These are phyloP conservation scores for Penaeus monodon DNA, from an alignment of 2,888 invertebrate species.

Conservation along the genomic window DNA sequence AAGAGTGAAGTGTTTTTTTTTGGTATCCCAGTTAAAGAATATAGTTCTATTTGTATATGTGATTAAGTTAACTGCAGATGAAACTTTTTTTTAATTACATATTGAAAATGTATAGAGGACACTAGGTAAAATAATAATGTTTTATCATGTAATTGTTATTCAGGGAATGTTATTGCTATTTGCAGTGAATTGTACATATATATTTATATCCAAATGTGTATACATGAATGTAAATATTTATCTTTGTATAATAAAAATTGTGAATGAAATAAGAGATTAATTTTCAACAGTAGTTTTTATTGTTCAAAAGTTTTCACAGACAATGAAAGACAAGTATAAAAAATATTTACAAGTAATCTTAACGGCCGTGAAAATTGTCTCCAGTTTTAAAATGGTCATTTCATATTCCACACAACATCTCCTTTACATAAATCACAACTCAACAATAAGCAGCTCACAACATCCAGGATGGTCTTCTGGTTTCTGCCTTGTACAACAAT, in stretches of 20 bases:
- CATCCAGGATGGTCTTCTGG: conserved; percentile 1
- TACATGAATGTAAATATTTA: conserved; percentile 24
- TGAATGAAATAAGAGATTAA: conserved; percentile 20
- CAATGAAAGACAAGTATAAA: conserved; percentile 63
- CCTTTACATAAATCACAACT: conserved; percentile 26
- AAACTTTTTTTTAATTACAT: too few relatives aligned
- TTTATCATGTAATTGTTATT: too few relatives aligned
- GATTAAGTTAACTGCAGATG: too few relatives aligned
- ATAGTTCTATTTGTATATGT: too few relatives aligned
- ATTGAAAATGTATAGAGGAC: too few relatives aligned
- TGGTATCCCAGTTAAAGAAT: too few relatives aligned
- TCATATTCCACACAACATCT: conserved; percentile 21
- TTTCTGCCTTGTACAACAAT: too few relatives aligned
- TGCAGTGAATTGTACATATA: neutral
- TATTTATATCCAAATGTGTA: neutral
- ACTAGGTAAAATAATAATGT: too few relatives aligned
- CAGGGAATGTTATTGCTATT: too few relatives aligned
- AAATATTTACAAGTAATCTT: conserved; percentile 56
- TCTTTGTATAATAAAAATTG: neutral
- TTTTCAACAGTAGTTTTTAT: conserved; percentile 54
- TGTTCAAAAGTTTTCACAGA: conserved; percentile 57
- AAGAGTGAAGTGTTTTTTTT: too few relatives aligned
- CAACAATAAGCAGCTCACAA: conserved; percentile 43
- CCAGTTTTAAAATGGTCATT: conserved; percentile 46
- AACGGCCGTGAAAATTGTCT: conserved; percentile 35